Conservation (phyloP, 2,797 vertebrate species). For the Lithobates pipiens region DNA sequence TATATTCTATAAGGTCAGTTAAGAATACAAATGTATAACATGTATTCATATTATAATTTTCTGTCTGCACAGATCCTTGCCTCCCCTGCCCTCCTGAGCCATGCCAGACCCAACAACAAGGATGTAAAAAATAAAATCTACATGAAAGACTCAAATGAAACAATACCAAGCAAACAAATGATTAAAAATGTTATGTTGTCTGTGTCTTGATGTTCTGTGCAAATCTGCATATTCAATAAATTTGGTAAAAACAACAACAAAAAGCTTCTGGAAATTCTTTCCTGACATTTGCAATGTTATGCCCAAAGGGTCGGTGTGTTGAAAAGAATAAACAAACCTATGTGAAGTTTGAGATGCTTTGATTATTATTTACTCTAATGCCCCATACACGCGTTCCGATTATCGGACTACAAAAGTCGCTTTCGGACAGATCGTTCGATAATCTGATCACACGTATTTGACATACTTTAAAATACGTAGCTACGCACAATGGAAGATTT, state of each 20-base stretch:
- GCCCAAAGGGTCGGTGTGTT: too few relatives aligned
- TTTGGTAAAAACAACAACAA: too few relatives aligned
- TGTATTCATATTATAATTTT: background rate
- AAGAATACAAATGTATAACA: background rate
- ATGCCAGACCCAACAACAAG: constrained; percentile 24
- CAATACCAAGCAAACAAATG: background rate
- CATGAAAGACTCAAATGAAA: background rate
- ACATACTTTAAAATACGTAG: too few relatives aligned
- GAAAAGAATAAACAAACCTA: too few relatives aligned
- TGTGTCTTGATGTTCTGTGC: background rate
- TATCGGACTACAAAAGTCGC: too few relatives aligned
- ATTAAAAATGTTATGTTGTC: background rate
- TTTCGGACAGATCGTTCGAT: too few relatives aligned
- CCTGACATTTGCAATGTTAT: background rate
- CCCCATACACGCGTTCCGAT: too few relatives aligned
- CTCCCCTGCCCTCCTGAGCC: constrained; percentile 31
- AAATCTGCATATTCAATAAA: background rate
- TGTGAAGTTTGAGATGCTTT: too few relatives aligned
- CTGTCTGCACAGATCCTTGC: constrained; percentile 25
- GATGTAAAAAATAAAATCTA: constrained; percentile 16
- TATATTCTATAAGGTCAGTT: background rate
- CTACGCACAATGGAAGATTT: too few relatives aligned
- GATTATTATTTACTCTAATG: too few relatives aligned
- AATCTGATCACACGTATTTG: too few relatives aligned
- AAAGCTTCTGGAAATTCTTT: background rate